Evolutionary conservation across 2,113 vertebrate genomes (phyloP).

Genomic region (Lamprologus ornatipinnis): DNA sequence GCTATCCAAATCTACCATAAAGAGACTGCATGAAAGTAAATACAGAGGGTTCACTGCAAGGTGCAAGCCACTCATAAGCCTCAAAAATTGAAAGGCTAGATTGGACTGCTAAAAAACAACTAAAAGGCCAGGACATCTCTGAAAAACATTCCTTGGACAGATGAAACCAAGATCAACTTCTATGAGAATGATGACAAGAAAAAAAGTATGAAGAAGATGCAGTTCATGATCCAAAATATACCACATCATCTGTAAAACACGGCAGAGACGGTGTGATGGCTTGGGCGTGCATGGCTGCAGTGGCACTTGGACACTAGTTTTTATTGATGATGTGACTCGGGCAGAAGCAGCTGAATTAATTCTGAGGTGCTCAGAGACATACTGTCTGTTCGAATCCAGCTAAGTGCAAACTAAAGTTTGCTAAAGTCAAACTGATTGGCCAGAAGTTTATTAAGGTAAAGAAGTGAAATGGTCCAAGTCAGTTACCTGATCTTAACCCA

Average conservation of each 20-base stretch:
- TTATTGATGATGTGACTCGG: neutral
- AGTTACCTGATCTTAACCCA: neutral
- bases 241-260: neutral
- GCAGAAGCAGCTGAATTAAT: neutral
- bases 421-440: neutral
- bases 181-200: neutral
- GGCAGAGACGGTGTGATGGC: accelerated
- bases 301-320: neutral
- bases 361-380: neutral
- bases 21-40: neutral
- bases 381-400: accelerated
- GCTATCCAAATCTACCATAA: neutral
- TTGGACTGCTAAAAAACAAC: accelerated
- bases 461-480: neutral
- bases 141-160: neutral
- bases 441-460: neutral
- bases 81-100: neutral
- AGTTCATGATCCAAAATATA: neutral
- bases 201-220: neutral
- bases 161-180: neutral
- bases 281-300: neutral
- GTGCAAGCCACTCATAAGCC: neutral
- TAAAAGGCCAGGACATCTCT: neutral
- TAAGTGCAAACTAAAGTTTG: neutral
- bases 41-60: neutral